Conservation (phyloP, 2,113 vertebrate species). For the Columba janthina region DNA sequence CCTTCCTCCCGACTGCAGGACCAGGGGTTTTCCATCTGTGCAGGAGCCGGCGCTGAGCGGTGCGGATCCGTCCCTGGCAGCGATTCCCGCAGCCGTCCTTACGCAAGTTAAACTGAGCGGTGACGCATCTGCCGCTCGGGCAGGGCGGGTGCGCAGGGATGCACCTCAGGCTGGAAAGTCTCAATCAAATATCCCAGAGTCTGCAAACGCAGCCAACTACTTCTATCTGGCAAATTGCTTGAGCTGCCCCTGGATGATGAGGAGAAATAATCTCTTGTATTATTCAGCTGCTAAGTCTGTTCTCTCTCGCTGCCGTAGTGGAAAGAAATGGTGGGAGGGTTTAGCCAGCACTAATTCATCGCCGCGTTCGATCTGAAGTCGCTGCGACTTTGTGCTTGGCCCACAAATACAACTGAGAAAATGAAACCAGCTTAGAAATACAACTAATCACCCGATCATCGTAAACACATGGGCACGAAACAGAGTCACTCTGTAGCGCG, state of each 20-base stretch:
- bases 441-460: not conserved
- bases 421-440: not conserved
- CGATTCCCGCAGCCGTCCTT: not conserved
- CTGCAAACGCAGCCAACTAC: not conserved
- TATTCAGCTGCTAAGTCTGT: constrained; percentile 6
- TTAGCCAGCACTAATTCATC: constrained; percentile 36
- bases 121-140: not conserved
- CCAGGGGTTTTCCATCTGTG: not conserved
- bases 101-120: not conserved
- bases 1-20: not conserved
- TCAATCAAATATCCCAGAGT: not conserved
- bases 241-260: not conserved
- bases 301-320: not conserved
- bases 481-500: constrained; percentile 57
- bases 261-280: constrained; percentile 2
- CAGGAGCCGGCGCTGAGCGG: not conserved
- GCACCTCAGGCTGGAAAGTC: not conserved
- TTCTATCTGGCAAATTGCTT: not conserved
- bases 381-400: not conserved
- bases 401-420: not conserved
- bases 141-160: not conserved
- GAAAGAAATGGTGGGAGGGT: constrained; percentile 44
- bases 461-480: constrained; percentile 22
- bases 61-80: not conserved
- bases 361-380: not conserved